Evolutionary conservation across 2,113 vertebrate genomes (phyloP), one percentile per base, ranked within the genome.

Genomic region (Nannobrachium achirus): DNA sequence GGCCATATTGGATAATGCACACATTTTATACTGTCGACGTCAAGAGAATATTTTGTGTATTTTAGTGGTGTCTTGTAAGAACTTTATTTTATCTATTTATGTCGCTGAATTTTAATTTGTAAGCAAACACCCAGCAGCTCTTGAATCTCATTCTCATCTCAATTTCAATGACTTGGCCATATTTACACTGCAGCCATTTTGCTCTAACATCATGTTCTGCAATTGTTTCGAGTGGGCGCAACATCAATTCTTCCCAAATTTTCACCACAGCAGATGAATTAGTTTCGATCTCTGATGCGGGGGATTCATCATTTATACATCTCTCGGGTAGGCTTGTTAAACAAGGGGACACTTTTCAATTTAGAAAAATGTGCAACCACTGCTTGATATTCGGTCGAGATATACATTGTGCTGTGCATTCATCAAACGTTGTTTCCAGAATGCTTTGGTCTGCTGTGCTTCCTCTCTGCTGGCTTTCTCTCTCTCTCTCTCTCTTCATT

Each of bases 201-300:
- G 25, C 25, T 1, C 25, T 4, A 33, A 33, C 25, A 5, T 33
- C 25, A 33, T 33, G 6, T 5, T 33, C 25, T 4, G 3, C 25
- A 33, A n/a, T 33, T 33, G 25, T 33, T 33, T 33, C 25, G 3
- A 33, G 6, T 33, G 25, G 25, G 25, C 3, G 25, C 25, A 2
- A 33, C 25, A 4, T 33, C 25, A 33, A 33, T 33, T 33, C 25
- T 33, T 3, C 6, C 33, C 19, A 57, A 13, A 40, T 50, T 69
- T 68, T 25, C 41, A 19, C 10, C 50, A 7, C n/a, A 19, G 4
- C 3, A 0, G 11, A 33, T 33, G 25, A 44, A 20, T 53, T 77
- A 68, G 25, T 53, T 59, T 56, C 53, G 19, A 42, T 63, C 19
- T 68, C 48, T 66, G 10, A 56, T 62, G 74, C 52, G 66, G 59